Conservation (phyloP, 1,140 invertebrate species). For the Globodera rostochiensis region DNA sequence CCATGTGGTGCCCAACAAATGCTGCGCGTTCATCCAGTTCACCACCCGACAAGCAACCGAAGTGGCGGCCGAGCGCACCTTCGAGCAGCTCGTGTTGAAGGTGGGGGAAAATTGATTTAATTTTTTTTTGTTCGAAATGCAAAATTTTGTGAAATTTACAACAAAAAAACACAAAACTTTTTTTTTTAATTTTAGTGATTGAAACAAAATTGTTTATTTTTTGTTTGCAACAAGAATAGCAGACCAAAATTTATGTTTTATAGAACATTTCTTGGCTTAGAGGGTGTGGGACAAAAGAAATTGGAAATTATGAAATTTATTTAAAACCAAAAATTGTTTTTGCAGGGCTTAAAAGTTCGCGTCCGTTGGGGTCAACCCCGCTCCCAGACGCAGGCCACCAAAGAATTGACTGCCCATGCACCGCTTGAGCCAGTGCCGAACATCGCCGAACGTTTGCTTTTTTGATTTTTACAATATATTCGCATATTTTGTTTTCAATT, state of each 20-base stretch:
- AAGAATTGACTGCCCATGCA: conserved; percentile 30
- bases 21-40: conserved; percentile 97
- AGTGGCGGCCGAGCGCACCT: conserved; percentile 89
- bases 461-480: neutral
- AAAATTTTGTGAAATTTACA: too few relatives aligned
- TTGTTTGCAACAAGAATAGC: too few relatives aligned
- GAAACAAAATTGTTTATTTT: too few relatives aligned
- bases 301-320: too few relatives aligned
- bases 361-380: conserved; percentile 85
- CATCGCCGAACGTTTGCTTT: conserved; percentile 53
- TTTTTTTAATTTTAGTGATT: too few relatives aligned
- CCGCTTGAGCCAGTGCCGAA: conserved; percentile 58
- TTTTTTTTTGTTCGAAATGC: too few relatives aligned
- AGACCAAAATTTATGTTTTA: too few relatives aligned
- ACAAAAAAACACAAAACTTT: too few relatives aligned
- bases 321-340: neutral
- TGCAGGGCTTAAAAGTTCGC: conserved; percentile 81
- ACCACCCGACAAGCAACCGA: conserved; percentile 86
- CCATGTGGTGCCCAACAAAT: conserved; percentile 86
- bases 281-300: too few relatives aligned
- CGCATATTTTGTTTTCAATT: too few relatives aligned
- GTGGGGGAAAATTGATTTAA: conserved; percentile 45
- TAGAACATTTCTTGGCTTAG: too few relatives aligned
- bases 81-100: conserved; percentile 81
- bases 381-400: conserved; percentile 39